Percentiles rank a stretch among this genome's conserved stretches.
Conservation (phyloP, 1,140 invertebrate species). For the honey bee (Apis mellifera) region DNA sequence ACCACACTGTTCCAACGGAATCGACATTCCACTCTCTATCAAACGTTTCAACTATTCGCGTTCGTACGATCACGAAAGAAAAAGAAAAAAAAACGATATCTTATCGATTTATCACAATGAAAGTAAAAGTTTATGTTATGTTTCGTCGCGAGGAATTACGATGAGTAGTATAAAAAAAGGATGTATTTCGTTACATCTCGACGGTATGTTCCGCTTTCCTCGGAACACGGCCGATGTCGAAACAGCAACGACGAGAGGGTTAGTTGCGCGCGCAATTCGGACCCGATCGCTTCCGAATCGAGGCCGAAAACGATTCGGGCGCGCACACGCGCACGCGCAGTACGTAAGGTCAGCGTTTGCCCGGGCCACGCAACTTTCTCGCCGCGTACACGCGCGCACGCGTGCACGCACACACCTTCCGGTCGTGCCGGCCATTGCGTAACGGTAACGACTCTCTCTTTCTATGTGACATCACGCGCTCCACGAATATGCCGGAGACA, state of each 20-base stretch:
- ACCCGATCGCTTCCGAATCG: background rate
- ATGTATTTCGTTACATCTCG: background rate
- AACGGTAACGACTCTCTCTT: slow-evolving; percentile 81
- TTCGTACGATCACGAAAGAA: background rate
- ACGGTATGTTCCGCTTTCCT: background rate
- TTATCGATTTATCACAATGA: too few relatives aligned
- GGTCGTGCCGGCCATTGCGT: slow-evolving; percentile 72
- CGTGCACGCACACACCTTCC: slow-evolving; percentile 36
- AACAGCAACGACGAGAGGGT: background rate
- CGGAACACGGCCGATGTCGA: background rate
- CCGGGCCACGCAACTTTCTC: slow-evolving; percentile 77
- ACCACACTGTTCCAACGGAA: background rate
- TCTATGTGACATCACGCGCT: slow-evolving; percentile 80
- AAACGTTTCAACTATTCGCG: background rate
- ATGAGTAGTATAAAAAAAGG: too few relatives aligned
- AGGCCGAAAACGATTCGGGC: background rate
- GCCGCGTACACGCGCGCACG: slow-evolving; percentile 55
- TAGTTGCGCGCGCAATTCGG: background rate
- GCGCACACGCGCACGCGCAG: slow-evolving; percentile 37
- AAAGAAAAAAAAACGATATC: too few relatives aligned
- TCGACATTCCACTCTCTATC: too few relatives aligned
- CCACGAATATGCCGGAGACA: slow-evolving; percentile 15
- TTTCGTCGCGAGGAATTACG: too few relatives aligned
- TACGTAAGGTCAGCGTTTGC: slow-evolving; percentile 80
- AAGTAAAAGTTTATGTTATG: too few relatives aligned